Base-by-base conservation (phyloP, 2,797 vertebrate genomes). In the Enteromius argenteus region DNA sequence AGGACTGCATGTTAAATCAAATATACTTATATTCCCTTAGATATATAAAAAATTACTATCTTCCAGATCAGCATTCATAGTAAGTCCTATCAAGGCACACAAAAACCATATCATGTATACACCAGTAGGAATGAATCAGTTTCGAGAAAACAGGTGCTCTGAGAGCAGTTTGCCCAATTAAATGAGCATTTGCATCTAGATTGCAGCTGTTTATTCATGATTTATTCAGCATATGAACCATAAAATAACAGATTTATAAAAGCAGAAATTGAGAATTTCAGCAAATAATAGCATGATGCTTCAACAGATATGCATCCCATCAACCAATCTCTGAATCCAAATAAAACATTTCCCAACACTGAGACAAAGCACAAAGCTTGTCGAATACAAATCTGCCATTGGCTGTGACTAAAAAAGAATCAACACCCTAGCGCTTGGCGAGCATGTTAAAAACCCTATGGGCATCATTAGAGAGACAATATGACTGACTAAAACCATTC, bases 401-500 rank as follows among this genome's bases (percentile, higher is more conserved):
- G 44, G 56, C 73, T 42, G 13, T 44, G n/a, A 35, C 49, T 64
- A 82, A 81, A 17, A 39, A 68, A 68, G 80, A 58, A 35, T 15
- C 23, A 46, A 39, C 66, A 44, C 77, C 80, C 81, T 60, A 30
- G 76, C 68, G 84, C 83, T 84, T 39, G 49, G 56, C 17, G 21
- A 37, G 30, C 58, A 46, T 35, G 81, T 81, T 78, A 68, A 30
- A 32, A 67, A 87, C 91, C 87, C 83, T 3, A 30, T 86, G 90
- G 90, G 88, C 87, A n/a, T 93, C 86, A 91, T 93, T 92, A 91
- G 77, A 77, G 84, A 89, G 75, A 75, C 77, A 85, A 84, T 60
- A 79, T 87, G 86, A 87, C 44, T 10, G 69, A 88, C 87, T 56
- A 39, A 85, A 87, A 84, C 87, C 4, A 56, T 56, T 14, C 60